These are phyloP conservation scores for Phortica okadai DNA, from an alignment of 2,888 invertebrate species.

Conservation along the genomic window DNA sequence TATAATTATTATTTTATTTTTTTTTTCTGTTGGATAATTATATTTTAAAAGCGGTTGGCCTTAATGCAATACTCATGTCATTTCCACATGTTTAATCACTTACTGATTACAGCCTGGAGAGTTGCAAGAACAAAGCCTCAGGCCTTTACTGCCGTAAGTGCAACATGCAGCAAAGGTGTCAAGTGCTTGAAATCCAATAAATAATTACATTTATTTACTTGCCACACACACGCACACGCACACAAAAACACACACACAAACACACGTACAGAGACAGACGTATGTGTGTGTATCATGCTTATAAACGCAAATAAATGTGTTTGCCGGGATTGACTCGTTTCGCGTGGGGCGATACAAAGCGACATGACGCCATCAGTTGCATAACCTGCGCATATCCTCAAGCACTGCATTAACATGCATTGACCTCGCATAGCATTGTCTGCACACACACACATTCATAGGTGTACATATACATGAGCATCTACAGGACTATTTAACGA, in stretches of 20 bases:
- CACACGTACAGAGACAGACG: neutral
- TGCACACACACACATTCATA: neutral
- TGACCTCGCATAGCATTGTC: neutral
- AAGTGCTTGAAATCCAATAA: slow-evolving; percentile 63
- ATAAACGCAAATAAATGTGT: slow-evolving; percentile 11
- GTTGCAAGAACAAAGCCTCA: neutral
- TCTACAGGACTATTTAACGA: neutral
- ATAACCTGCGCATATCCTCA: slow-evolving; percentile 5
- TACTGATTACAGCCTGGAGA: neutral
- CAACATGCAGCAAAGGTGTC: slow-evolving; percentile 36
- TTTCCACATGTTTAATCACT: neutral
- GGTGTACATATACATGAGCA: neutral
- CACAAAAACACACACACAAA: slow-evolving; percentile 52
- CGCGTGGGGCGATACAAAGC: neutral
- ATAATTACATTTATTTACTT: slow-evolving; percentile 68
- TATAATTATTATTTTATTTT: neutral
- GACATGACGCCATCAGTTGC: slow-evolving; percentile 18
- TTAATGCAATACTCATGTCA: neutral
- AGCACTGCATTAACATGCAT: neutral
- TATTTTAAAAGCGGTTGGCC: neutral
- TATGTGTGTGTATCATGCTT: neutral
- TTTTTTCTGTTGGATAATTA: neutral
- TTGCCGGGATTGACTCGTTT: slow-evolving; percentile 2
- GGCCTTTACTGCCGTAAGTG: neutral
- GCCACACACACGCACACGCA: slow-evolving; percentile 59